These are phyloP conservation scores for Pachyuromys duprasi DNA, from an alignment of 2,797 vertebrate species.

Conservation along the genomic window DNA sequence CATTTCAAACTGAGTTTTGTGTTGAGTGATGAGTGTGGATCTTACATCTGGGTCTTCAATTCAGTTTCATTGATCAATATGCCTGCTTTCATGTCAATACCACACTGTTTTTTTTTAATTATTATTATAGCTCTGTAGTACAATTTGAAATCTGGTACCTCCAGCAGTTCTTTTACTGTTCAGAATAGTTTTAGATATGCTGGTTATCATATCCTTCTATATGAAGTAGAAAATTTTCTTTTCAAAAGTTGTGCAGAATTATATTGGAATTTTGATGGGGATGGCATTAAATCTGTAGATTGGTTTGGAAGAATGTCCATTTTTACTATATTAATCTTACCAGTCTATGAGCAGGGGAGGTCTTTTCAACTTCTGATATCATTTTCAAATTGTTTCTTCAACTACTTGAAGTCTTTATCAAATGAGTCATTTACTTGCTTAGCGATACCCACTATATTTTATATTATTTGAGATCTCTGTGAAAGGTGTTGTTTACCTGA, in stretches of 20 bases:
- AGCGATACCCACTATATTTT: background rate
- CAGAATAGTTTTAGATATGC: background rate
- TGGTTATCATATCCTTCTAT: background rate
- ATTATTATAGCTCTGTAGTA: background rate
- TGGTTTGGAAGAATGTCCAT: background rate
- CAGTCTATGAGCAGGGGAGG: background rate
- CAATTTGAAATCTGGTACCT: background rate
- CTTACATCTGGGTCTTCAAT: background rate
- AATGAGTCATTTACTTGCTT: background rate
- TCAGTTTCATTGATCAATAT: background rate
- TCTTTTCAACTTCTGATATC: background rate
- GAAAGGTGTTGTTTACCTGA: background rate
- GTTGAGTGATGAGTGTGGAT: background rate
- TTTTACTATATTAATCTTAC: background rate
- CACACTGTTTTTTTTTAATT: background rate
- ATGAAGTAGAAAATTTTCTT: background rate
- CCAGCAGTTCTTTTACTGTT: background rate
- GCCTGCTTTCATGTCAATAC: background rate
- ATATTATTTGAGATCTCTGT: background rate
- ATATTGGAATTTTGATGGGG: background rate
- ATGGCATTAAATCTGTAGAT: background rate
- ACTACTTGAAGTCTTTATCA: background rate
- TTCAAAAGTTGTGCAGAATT: background rate
- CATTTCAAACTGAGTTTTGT: background rate
- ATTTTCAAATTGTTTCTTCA: background rate